Evolutionary conservation across 2,888 invertebrate genomes (phyloP).

Genomic region (Cyaniris semiargus): DNA sequence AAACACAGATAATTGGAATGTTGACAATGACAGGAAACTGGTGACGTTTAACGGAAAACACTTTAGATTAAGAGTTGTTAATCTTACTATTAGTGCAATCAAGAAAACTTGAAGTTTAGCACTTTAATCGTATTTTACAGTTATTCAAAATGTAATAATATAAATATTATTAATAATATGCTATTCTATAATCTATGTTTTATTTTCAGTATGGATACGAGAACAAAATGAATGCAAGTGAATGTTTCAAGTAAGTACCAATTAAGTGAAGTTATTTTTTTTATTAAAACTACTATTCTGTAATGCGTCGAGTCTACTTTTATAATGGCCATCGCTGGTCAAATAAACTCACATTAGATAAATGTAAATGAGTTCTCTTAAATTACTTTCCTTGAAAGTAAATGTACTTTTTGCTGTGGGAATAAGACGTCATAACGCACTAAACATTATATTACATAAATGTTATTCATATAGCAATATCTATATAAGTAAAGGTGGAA

Average conservation of each 20-base stretch:
- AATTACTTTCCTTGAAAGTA: neutral
- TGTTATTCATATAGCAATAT: neutral
- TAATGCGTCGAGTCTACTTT: too few species aligned
- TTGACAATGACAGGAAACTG: slow-evolving; percentile 16
- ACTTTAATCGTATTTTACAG: neutral
- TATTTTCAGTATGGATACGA: slow-evolving; percentile 67
- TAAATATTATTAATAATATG: too few species aligned
- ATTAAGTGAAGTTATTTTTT: neutral
- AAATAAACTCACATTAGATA: neutral
- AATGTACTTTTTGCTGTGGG: neutral
- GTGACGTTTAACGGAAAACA: neutral
- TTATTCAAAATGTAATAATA: too few species aligned
- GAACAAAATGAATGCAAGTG: slow-evolving; percentile 74
- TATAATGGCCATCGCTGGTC: neutral
- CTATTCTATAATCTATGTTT: too few species aligned
- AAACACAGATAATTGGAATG: slow-evolving; percentile 17
- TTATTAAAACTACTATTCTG: too few species aligned
- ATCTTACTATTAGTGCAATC: neutral
- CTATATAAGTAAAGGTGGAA: neutral
- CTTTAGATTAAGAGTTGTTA: slow-evolving; percentile 6
- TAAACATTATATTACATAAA: neutral
- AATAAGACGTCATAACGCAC: neutral
- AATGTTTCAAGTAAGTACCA: slow-evolving; percentile 71
- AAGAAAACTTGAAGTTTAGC: neutral
- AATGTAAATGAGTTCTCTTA: neutral